These are phyloP conservation scores for Protaetia brevitarsis DNA, from an alignment of 1,140 invertebrate genomes.

Conservation along the genomic window DNA sequence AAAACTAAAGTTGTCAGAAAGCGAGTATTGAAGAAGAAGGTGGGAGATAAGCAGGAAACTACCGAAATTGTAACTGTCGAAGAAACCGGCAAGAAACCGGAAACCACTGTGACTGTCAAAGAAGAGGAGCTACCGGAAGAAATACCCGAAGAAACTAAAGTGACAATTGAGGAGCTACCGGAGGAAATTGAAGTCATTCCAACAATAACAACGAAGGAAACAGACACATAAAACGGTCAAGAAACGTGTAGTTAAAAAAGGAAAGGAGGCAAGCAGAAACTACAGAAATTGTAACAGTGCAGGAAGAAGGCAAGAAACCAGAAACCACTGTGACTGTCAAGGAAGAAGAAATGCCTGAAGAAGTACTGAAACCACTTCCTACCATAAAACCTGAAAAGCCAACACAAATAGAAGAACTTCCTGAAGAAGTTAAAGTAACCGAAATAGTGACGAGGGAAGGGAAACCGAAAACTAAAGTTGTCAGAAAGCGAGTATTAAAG, in stretches of 20 bases:
- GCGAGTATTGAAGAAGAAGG: constrained; percentile 38
- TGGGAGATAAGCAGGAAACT: constrained; percentile 43
- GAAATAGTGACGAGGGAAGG: constrained; percentile 45
- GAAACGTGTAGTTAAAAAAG: constrained; percentile 37
- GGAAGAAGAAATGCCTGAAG: constrained; percentile 26
- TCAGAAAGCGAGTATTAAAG: constrained; percentile 32
- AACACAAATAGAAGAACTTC: constrained; percentile 37
- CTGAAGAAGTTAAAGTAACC: constrained; percentile 45
- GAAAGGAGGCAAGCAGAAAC: constrained; percentile 37
- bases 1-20: constrained; percentile 42
- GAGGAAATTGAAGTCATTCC: constrained; percentile 46
- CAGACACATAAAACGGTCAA: constrained; percentile 31
- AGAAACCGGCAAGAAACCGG: constrained; percentile 44
- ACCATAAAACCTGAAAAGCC: constrained; percentile 43
- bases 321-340: constrained; percentile 30
- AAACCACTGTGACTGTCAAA: constrained; percentile 43
- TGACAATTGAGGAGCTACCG: constrained; percentile 38
- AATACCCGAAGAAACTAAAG: constrained; percentile 22
- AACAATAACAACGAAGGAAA: constrained; percentile 49
- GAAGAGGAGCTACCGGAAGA: constrained; percentile 29
- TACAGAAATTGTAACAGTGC: constrained; percentile 48
- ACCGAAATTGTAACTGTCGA: constrained; percentile 44
- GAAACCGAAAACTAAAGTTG: constrained; percentile 26
- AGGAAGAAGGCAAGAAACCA: constrained; percentile 36
- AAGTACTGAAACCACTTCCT: constrained; percentile 36